A percentile compares a stretch with the other conserved stretches of the same genome.
These are phyloP conservation scores for Arctia plantaginis DNA, from an alignment of 2,888 invertebrate species.

Conservation along the genomic window DNA sequence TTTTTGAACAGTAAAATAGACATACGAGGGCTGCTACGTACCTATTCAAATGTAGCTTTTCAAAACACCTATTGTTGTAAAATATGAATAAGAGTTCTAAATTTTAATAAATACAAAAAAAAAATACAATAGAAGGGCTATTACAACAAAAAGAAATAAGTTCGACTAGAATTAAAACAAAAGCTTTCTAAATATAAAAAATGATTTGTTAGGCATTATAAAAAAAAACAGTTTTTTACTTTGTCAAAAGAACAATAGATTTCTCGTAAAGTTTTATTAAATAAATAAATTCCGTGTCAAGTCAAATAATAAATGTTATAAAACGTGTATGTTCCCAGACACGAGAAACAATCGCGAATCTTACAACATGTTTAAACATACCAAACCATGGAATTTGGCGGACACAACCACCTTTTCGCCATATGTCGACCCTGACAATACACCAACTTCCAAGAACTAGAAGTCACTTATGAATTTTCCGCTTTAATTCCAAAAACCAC, in stretches of 20 bases:
- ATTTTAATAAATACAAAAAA: not conserved
- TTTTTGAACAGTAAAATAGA: too few relatives aligned
- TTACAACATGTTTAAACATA: slow-evolving; percentile 53
- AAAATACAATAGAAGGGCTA: not conserved
- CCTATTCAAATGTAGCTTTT: too few relatives aligned
- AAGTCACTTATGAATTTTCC: slow-evolving; percentile 39
- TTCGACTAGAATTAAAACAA: not conserved
- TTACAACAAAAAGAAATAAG: not conserved
- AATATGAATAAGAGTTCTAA: not conserved
- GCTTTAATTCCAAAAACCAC: slow-evolving; percentile 24
- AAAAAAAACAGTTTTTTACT: not conserved
- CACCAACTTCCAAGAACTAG: slow-evolving; percentile 57
- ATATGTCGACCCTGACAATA: slow-evolving; percentile 85
- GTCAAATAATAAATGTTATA: slow-evolving; percentile 5
- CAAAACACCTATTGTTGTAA: not conserved
- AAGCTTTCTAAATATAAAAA: not conserved
- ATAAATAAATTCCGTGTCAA: slow-evolving; percentile 8
- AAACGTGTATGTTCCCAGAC: not conserved
- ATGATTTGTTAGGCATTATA: not conserved
- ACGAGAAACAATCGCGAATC: slow-evolving; percentile 45
- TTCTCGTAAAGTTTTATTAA: slow-evolving; percentile 1
- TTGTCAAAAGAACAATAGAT: not conserved
- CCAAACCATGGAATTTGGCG: slow-evolving; percentile 72
- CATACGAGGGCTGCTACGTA: too few relatives aligned
- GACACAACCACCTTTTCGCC: slow-evolving; percentile 74